These are phyloP conservation scores for Lethenteron reissneri DNA, from an alignment of 2,113 vertebrate species.

Conservation along the genomic window DNA sequence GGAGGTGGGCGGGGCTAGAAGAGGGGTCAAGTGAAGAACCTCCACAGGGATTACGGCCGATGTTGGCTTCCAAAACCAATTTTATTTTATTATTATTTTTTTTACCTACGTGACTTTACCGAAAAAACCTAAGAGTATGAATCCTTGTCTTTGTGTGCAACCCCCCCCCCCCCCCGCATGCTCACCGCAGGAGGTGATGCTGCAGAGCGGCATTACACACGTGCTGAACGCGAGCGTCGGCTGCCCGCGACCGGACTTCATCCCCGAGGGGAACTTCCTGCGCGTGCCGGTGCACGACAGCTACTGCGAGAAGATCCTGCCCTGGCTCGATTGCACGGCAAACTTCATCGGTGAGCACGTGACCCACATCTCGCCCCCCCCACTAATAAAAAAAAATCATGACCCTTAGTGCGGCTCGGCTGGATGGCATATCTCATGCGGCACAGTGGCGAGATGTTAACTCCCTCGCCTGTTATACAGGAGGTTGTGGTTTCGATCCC, in stretches of 20 bases:
- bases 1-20: too few species aligned
- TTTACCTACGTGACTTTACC: too few species aligned
- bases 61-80: too few species aligned
- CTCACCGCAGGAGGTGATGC: constrained; percentile 24
- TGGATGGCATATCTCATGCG: background rate
- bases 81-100: too few species aligned
- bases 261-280: constrained; percentile 29
- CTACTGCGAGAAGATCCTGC: constrained; percentile 34
- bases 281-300: constrained; percentile 42
- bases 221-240: constrained; percentile 37
- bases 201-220: constrained; percentile 28
- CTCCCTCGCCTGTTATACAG: too few species aligned
- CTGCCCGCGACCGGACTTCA: constrained; percentile 28
- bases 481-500: too few species aligned
- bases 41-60: too few species aligned
- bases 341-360: constrained; percentile 29
- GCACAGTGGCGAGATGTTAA: too few species aligned
- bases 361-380: background rate
- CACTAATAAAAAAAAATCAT: background rate
- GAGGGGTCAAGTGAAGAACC: too few species aligned
- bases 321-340: constrained; percentile 35
- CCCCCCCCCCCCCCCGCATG: too few species aligned
- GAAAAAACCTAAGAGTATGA: too few species aligned
- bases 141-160: too few species aligned
- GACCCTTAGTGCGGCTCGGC: background rate